A percentile compares a stretch with the other conserved stretches of the same genome.
These are phyloP conservation scores for Horisme vitalbata DNA, from an alignment of 2,888 invertebrate genomes.

Conservation along the genomic window DNA sequence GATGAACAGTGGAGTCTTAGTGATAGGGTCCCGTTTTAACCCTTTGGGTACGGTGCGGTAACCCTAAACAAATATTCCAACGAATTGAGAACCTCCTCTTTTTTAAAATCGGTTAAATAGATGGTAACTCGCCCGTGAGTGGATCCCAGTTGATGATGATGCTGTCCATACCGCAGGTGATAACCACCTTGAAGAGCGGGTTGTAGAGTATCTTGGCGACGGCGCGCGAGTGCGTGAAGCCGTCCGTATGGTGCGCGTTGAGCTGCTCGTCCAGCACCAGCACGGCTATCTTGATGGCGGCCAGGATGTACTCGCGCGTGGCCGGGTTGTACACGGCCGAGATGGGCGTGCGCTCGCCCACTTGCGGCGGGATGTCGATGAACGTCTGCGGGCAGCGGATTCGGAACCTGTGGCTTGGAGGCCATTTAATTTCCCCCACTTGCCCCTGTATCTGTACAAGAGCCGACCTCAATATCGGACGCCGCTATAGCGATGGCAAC, in stretches of 20 bases:
- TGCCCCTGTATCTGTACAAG: slow-evolving; percentile 85
- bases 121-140: slow-evolving; percentile 52
- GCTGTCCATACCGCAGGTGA: slow-evolving; percentile 91
- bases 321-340: slow-evolving; percentile 85
- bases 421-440: slow-evolving; percentile 79
- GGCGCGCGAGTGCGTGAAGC: slow-evolving; percentile 86
- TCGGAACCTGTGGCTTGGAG: neutral
- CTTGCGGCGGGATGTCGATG: slow-evolving; percentile 83
- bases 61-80: too few relatives aligned
- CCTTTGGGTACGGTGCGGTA: too few relatives aligned
- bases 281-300: slow-evolving; percentile 85
- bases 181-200: slow-evolving; percentile 87
- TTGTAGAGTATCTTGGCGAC: slow-evolving; percentile 90
- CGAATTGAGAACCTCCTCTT: too few relatives aligned
- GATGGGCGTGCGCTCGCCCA: slow-evolving; percentile 84
- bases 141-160: slow-evolving; percentile 93
- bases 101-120: too few relatives aligned
- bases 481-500: too few relatives aligned
- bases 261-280: slow-evolving; percentile 86
- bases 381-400: slow-evolving; percentile 77
- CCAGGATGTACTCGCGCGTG: slow-evolving; percentile 86
- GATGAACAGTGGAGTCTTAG: too few relatives aligned
- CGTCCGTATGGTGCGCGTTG: slow-evolving; percentile 87
- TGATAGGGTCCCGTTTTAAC: too few relatives aligned
- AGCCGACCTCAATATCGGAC: too few relatives aligned